A percentile compares a stretch with the other conserved stretches of the same genome.
Evolutionary conservation across 2,888 invertebrate genomes (phyloP).

Genomic region (Mayetiola destructor): DNA sequence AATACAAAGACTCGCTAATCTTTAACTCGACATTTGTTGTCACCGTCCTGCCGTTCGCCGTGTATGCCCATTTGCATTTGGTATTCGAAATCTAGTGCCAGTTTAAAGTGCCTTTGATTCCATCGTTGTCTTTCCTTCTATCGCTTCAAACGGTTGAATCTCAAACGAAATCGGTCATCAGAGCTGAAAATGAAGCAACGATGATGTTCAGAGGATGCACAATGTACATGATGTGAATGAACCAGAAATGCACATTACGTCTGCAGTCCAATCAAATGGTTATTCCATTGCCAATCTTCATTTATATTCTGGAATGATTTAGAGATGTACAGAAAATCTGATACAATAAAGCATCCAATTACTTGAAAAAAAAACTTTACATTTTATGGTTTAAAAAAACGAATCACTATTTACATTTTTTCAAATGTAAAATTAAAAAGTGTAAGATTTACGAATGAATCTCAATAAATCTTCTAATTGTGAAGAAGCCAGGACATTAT

Average conservation of each 20-base stretch:
- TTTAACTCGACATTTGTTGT: background rate
- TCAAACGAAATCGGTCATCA: too few relatives aligned
- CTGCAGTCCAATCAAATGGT: background rate
- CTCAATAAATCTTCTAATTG: constrained; percentile 7
- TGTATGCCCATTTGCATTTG: constrained; percentile 6
- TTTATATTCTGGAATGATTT: too few relatives aligned
- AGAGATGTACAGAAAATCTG: too few relatives aligned
- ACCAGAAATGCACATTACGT: background rate
- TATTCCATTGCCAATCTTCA: too few relatives aligned
- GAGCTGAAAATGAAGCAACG: too few relatives aligned
- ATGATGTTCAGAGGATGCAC: too few relatives aligned
- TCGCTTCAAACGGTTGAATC: background rate
- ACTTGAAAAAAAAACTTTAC: background rate
- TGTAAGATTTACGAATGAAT: background rate
- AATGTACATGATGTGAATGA: too few relatives aligned
- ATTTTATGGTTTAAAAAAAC: background rate
- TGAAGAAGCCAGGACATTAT: background rate
- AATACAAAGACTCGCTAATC: too few relatives aligned
- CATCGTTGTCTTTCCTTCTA: background rate
- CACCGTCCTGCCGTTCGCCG: background rate
- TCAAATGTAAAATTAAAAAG: background rate
- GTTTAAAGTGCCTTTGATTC: constrained; percentile 5
- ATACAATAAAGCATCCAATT: constrained; percentile 15
- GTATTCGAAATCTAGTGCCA: too few relatives aligned
- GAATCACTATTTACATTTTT: background rate